Percentiles rank a stretch among this genome's conserved stretches.
These are phyloP conservation scores for Dryas iulia DNA, from an alignment of 1,140 invertebrate species.

Conservation along the genomic window DNA sequence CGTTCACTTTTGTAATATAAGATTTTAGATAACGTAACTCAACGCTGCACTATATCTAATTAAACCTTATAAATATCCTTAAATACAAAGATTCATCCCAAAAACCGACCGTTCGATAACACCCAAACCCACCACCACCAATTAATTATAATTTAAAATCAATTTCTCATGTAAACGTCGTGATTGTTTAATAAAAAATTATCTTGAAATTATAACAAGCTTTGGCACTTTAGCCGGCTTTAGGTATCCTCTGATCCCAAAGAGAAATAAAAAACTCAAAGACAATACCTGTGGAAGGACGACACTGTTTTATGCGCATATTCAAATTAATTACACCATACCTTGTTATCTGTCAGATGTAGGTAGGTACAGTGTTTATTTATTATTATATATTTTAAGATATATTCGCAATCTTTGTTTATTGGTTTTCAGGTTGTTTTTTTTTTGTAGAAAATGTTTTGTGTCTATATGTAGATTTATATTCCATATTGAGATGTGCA, in stretches of 20 bases:
- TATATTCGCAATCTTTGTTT: neutral
- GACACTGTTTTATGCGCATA: neutral
- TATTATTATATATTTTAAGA: neutral
- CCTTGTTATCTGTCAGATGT: slow-evolving; percentile 1
- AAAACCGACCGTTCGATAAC: no score
- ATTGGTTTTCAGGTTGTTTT: neutral
- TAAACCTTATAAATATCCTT: no score
- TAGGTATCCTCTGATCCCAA: neutral
- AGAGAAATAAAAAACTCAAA: neutral
- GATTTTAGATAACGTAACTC: no score
- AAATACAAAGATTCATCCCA: no score
- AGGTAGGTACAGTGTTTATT: neutral
- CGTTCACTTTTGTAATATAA: no score
- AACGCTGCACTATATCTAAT: no score
- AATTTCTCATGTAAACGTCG: neutral
- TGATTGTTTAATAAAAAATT: neutral
- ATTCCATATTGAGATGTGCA: no score
- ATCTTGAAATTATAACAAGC: slow-evolving; percentile 1
- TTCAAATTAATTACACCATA: neutral
- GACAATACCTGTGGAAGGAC: neutral
- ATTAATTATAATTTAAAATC: neutral
- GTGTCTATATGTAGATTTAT: no score
- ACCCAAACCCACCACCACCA: neutral
- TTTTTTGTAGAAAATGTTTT: no score
- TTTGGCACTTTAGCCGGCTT: slow-evolving; percentile 1